Evolutionary conservation across 2,888 invertebrate species (phyloP).

Genomic region (Tetrapedia diversipes): DNA sequence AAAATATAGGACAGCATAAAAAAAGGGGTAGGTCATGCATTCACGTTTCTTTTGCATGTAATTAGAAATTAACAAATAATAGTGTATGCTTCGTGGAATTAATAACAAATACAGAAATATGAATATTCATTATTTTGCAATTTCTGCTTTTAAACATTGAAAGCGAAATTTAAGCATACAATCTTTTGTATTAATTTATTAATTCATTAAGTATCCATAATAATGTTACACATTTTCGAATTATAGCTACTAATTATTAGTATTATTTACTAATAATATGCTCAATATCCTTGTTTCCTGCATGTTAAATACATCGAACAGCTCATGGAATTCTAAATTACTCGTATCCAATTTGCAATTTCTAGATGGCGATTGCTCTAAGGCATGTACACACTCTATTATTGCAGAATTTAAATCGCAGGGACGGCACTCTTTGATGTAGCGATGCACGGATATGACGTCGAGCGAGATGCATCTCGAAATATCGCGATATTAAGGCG

Average conservation of each 20-base stretch:
- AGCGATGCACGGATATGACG: slow-evolving; percentile 1
- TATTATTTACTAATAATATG: slow-evolving; percentile 2
- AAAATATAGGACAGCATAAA: no score
- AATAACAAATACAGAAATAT: no score
- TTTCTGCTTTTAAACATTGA: no score
- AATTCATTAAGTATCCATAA: no score
- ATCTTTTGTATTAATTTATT: no score
- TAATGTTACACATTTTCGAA: not conserved
- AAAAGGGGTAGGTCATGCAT: no score
- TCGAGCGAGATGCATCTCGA: slow-evolving; percentile 2
- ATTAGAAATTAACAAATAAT: no score
- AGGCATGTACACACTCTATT: slow-evolving; percentile 25
- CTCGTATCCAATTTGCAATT: not conserved
- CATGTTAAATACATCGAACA: slow-evolving; percentile 9
- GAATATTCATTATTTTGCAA: no score
- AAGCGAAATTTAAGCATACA: no score
- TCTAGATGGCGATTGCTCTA: slow-evolving; percentile 23
- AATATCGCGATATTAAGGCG: slow-evolving; percentile 9
- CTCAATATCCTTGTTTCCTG: not conserved
- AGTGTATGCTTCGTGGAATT: no score
- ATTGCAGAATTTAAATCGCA: slow-evolving; percentile 18
- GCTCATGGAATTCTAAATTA: slow-evolving; percentile 7
- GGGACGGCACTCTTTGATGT: slow-evolving; percentile 25
- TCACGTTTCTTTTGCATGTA: no score
- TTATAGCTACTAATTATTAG: not conserved